These are phyloP conservation scores for Tyrophagus putrescentiae DNA, from an alignment of 1,140 invertebrate species.

Conservation along the genomic window DNA sequence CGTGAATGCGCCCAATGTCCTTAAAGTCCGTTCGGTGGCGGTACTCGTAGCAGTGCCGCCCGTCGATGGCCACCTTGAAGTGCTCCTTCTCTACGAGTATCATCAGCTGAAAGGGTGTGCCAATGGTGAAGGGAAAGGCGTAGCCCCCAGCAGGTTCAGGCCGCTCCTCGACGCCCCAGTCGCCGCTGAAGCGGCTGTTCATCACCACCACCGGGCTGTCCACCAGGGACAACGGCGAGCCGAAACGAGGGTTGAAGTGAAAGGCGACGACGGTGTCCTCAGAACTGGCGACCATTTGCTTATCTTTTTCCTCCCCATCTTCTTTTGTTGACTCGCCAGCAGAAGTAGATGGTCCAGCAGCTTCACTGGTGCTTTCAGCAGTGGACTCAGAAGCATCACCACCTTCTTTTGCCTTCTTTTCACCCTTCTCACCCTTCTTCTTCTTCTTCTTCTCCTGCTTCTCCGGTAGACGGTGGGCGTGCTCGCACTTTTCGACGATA, in stretches of 20 bases:
- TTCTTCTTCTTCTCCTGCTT: too few species aligned
- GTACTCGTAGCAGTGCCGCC: not conserved
- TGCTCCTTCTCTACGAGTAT: slow-evolving; percentile 8
- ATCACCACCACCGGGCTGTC: not conserved
- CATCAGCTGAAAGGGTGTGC: not conserved
- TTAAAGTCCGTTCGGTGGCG: not conserved
- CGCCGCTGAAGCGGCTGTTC: not conserved
- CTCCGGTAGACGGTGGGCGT: not conserved
- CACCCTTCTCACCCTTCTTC: too few species aligned
- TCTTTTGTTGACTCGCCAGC: not conserved
- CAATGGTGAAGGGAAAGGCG: not conserved
- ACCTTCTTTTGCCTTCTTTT: not conserved
- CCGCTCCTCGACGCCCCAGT: not conserved
- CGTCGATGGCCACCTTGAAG: slow-evolving; percentile 12
- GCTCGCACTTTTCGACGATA: not conserved
- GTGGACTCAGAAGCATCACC: not conserved
- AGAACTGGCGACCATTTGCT: too few species aligned
- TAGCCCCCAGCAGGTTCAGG: too few species aligned
- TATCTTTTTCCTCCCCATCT: not conserved
- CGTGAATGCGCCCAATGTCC: slow-evolving; percentile 12
- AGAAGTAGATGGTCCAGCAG: not conserved
- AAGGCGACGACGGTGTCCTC: too few species aligned
- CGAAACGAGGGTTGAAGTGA: slow-evolving; percentile 11
- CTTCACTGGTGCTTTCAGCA: not conserved
- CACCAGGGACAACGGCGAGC: not conserved